Base-by-base conservation (phyloP, 2,797 vertebrate genomes). In the Oryzias dopingdopingensis region DNA sequence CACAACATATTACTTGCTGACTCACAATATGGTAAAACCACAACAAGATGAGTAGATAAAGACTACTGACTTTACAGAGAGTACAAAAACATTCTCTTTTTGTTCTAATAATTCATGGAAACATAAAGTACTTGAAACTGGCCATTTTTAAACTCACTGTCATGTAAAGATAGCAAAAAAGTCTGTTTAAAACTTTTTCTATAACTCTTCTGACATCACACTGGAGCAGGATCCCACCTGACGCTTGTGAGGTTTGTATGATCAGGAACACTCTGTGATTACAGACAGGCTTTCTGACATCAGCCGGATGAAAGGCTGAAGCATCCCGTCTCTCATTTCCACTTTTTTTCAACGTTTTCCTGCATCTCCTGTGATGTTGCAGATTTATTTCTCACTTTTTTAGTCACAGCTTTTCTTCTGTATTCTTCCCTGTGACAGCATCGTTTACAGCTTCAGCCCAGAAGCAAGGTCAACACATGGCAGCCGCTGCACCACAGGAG, bases 191-290 rank as follows among this genome's bases (percentile, higher is more conserved):
- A 62, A 14, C 15, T 55, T 40, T 61, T 61, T 70, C 10, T 52
- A 49, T 14, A 8, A 20, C 55, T 24, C 49, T 45, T 26, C 5
- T 47, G 47, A 69, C 51, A 53, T 43, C 56, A 46, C 42, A 54
- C 52, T 54, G 61, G 56, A 37, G 20, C 22, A 45, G 46, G 18
- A 59, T 50, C n/a, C 55, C 32, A 22, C 3, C 48, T 14, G 22
- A 63, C 24, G 58, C 40, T 2, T 4, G 49, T 67, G 57, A 65
- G 43, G 62, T 65, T 26, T 52, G 62, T 64, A 26, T 65, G 42
- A 42, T 57, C 53, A 65, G 70, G 70, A 77, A 76, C 77, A 80
- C 23, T 1, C 53, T 56, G 70, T 70, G 64, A 75, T 74, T 37
- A 60, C 66, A 74, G n/a, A 54, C 29, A 17, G 40, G 23, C n/a